Conservation (phyloP, 2,797 vertebrate species). For the Rhinogobio ventralis region DNA sequence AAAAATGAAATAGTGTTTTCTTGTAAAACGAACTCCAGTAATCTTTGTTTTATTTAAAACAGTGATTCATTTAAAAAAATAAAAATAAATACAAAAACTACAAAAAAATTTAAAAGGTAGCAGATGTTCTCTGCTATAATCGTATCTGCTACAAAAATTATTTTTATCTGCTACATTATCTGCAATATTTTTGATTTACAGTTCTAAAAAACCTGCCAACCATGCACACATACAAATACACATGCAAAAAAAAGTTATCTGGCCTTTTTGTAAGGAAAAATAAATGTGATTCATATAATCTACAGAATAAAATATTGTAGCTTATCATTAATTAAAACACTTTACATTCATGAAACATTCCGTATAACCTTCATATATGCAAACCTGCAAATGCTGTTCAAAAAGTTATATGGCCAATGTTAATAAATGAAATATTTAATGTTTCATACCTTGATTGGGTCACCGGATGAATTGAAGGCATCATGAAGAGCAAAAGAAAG, state of each 20-base stretch:
- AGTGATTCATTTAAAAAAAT: no score
- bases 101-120: no score
- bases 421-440: neutral
- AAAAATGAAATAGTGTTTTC: no score
- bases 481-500: neutral
- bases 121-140: neutral
- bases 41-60: no score
- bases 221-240: neutral
- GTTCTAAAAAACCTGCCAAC: neutral
- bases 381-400: neutral
- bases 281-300: neutral
- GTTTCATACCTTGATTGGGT: conserved; percentile 33
- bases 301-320: neutral
- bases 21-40: no score
- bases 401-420: neutral
- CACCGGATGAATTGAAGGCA: neutral
- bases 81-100: no score
- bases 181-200: neutral
- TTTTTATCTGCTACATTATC: neutral
- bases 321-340: neutral
- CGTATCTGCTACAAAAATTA: neutral
- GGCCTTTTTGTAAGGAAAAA: neutral
- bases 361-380: neutral
- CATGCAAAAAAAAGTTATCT: neutral
- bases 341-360: neutral